These are phyloP conservation scores for Pantelozetes paolii DNA, from an alignment of 2,888 invertebrate genomes.

Conservation along the genomic window DNA sequence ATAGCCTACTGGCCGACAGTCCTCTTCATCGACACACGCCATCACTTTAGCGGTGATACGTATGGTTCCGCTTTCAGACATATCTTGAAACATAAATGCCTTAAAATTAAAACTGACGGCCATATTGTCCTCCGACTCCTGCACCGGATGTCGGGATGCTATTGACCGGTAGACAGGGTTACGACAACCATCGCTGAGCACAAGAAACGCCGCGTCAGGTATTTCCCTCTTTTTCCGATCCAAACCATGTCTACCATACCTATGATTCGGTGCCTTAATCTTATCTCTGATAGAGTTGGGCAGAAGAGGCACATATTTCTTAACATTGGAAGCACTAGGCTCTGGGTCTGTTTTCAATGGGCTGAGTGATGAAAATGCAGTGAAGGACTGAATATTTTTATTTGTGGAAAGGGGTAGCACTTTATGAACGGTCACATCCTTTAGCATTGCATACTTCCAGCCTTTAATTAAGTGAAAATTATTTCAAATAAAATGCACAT, in stretches of 20 bases:
- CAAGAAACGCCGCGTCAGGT: conserved; percentile 49
- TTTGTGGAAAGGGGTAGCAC: neutral
- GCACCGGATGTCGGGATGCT: conserved; percentile 50
- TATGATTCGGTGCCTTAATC: neutral
- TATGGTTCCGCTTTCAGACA: conserved; percentile 50
- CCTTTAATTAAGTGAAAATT: conserved; percentile 45
- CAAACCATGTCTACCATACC: neutral
- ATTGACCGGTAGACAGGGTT: conserved; percentile 49
- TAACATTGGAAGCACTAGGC: neutral
- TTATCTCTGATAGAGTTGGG: neutral
- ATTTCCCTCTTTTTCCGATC: neutral
- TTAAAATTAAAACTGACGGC: conserved; percentile 50
- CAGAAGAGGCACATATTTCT: neutral
- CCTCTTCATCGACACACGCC: conserved; percentile 50
- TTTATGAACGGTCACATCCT: conserved; percentile 48
- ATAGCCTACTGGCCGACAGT: conserved; percentile 50
- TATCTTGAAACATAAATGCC: conserved; percentile 52
- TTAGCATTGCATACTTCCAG: conserved; percentile 50
- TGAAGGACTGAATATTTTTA: neutral
- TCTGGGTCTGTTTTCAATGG: neutral
- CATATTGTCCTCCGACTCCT: conserved; percentile 48
- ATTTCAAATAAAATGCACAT: neutral
- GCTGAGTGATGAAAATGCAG: neutral
- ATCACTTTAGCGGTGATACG: conserved; percentile 50
- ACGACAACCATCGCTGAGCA: conserved; percentile 50